These are phyloP conservation scores for Eciton burchellii DNA, from an alignment of 1,140 invertebrate species.

Conservation along the genomic window DNA sequence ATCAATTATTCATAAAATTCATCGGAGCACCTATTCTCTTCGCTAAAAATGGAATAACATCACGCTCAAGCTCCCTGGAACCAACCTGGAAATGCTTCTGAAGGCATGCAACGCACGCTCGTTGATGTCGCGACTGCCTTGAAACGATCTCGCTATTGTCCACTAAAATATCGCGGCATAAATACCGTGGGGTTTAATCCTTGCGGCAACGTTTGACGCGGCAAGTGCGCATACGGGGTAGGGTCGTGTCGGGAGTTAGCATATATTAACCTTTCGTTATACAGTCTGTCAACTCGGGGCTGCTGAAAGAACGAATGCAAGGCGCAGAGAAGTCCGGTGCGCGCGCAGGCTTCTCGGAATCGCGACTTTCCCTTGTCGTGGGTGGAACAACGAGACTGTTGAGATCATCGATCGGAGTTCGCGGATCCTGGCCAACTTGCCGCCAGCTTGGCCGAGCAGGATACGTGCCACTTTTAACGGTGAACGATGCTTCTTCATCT, in stretches of 20 bases:
- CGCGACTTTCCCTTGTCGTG: slow-evolving; percentile 73
- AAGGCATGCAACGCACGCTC: background rate
- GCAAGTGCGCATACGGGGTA: slow-evolving; percentile 32
- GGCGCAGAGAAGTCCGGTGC: slow-evolving; percentile 51
- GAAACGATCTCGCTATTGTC: slow-evolving; percentile 64
- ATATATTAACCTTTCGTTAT: slow-evolving; percentile 73
- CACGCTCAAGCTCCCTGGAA: background rate
- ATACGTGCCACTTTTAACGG: slow-evolving; percentile 60
- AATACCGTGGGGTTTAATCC: slow-evolving; percentile 69
- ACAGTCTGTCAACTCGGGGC: slow-evolving; percentile 46
- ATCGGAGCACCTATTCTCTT: background rate
- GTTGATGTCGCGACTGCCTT: background rate
- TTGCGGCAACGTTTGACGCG: slow-evolving; percentile 57
- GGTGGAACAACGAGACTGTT: slow-evolving; percentile 63
- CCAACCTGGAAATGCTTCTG: background rate
- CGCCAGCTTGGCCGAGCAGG: slow-evolving; percentile 45
- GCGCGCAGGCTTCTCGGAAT: slow-evolving; percentile 50
- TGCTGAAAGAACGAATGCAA: slow-evolving; percentile 30
- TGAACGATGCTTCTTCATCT: background rate
- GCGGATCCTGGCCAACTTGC: slow-evolving; percentile 19
- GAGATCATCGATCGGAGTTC: slow-evolving; percentile 65
- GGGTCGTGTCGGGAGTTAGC: slow-evolving; percentile 61
- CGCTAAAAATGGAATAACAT: background rate
- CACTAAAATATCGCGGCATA: slow-evolving; percentile 72
- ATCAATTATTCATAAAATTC: slow-evolving; percentile 3